Evolutionary conservation across 2,797 vertebrate genomes (phyloP), one percentile per base, ranked within the genome.

Genomic region (Merluccius polli): DNA sequence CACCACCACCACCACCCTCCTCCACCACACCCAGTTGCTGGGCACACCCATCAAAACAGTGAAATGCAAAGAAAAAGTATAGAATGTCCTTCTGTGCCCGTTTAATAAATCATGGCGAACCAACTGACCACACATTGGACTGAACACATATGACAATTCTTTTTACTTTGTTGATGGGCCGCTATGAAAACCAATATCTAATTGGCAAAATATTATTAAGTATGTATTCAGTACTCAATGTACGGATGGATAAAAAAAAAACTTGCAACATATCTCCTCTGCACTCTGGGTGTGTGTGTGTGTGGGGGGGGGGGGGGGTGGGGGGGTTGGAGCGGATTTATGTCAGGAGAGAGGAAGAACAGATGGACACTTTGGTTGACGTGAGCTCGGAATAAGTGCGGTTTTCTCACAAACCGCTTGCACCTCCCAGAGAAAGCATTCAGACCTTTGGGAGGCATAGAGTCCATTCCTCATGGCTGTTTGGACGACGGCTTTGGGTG

Each of bases 401-500:
- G 82, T 85, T 91, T 89, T 87, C 85, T 89, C 90, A 85, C 83
- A 90, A 90, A 89, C 89, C 81, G 2, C 86, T 89, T 29, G 77
- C 85, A 85, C 86, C 87, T 87, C 87, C 90, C 88, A 77, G 78
- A 84, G 74, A 83, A 86, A 87, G 87, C 85, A 83, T 86, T 81
- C 83, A 87, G 82, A 84, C 87, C 87, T 86, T 84, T 79, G 87
- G 90, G 86, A 91, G 79, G 79, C 88, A 76, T 78, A 76, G 80
- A 79, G 82, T 85, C 87, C 88, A 85, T 87, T 89, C 83, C 84
- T 89, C 87, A 87, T 82, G 35, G 79, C 83, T 89, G 78, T 87
- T 92, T 90, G 89, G 92, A 92, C 83, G 87, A 85, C 86, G 85
- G 85, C 82, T 88, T 82, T 89, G 79, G 86, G 89, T 90, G 83